Percentiles rank a stretch among this genome's conserved stretches.
These are phyloP conservation scores for Temnopleurus reevesii DNA, from an alignment of 53 echinoderm and acorn worm species.

Conservation along the genomic window DNA sequence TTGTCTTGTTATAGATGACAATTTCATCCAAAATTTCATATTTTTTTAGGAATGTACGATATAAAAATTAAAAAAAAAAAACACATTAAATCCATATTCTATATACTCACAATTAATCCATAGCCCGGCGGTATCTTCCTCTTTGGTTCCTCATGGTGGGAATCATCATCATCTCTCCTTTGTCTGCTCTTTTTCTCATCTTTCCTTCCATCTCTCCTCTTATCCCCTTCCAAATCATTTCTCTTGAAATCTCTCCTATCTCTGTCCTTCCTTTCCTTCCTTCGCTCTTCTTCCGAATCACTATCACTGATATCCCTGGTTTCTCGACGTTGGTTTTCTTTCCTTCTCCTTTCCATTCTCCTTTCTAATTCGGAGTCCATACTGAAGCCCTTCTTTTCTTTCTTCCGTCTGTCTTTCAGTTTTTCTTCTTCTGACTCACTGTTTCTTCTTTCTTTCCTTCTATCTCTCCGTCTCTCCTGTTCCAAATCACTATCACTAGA, in stretches of 20 bases:
- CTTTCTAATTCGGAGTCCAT: too few relatives aligned
- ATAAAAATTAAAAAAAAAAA: too few relatives aligned
- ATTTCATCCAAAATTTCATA: too few relatives aligned
- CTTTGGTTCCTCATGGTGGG: background rate
- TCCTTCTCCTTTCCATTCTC: too few relatives aligned
- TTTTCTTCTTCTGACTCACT: too few relatives aligned
- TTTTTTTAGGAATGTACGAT: too few relatives aligned
- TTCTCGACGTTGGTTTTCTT: too few relatives aligned
- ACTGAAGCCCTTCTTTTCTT: too few relatives aligned
- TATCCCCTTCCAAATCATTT: background rate
- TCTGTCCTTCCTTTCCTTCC: background rate
- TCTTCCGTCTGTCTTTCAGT: too few relatives aligned
- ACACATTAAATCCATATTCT: background rate
- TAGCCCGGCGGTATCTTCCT: slow-evolving; percentile 56
- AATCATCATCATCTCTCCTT: background rate
- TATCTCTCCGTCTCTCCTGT: too few relatives aligned
- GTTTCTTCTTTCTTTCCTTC: too few relatives aligned
- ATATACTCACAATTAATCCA: slow-evolving; percentile 71
- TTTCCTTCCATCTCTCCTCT: background rate
- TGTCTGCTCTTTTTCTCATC: slow-evolving; percentile 43
- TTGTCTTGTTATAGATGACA: too few relatives aligned
- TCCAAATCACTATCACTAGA: background rate
- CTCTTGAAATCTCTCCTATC: background rate
- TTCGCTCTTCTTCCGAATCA: background rate
- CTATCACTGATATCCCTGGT: background rate